These are phyloP conservation scores for Bucco capensis DNA, from an alignment of 2,113 vertebrate genomes.

Conservation along the genomic window DNA sequence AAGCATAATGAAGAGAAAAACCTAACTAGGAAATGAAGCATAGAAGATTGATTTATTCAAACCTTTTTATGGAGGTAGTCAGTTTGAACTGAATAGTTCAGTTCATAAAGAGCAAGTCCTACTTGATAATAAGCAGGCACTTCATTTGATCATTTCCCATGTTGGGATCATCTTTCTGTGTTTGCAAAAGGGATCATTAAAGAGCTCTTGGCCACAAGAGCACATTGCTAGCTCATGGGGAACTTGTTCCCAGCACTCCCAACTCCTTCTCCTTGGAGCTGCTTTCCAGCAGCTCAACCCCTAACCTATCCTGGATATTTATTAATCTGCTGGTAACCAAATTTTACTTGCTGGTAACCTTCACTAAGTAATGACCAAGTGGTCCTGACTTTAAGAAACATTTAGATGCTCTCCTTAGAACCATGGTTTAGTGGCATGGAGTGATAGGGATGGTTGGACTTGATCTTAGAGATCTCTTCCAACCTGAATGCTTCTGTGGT, in stretches of 20 bases:
- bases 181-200: slow-evolving; percentile 1
- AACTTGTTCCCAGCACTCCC: too few relatives aligned
- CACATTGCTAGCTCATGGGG: too few relatives aligned
- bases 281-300: too few relatives aligned
- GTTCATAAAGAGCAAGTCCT: neutral
- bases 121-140: neutral
- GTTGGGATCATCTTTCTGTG: neutral
- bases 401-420: too few relatives aligned
- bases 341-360: too few relatives aligned
- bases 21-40: neutral
- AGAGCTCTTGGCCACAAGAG: neutral
- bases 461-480: too few relatives aligned
- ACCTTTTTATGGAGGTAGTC: neutral
- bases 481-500: too few relatives aligned
- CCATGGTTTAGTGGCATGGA: too few relatives aligned
- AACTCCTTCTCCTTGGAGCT: too few relatives aligned
- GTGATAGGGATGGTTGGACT: too few relatives aligned
- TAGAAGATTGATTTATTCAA: neutral
- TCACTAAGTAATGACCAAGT: too few relatives aligned
- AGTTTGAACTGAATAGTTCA: neutral
- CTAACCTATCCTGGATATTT: neutral
- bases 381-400: too few relatives aligned
- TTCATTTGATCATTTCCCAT: neutral
- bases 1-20: neutral
- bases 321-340: neutral